Percentiles rank a stretch among this genome's conserved stretches.
Evolutionary conservation across 2,888 invertebrate genomes (phyloP).

Genomic region (Diogma glabrata): DNA sequence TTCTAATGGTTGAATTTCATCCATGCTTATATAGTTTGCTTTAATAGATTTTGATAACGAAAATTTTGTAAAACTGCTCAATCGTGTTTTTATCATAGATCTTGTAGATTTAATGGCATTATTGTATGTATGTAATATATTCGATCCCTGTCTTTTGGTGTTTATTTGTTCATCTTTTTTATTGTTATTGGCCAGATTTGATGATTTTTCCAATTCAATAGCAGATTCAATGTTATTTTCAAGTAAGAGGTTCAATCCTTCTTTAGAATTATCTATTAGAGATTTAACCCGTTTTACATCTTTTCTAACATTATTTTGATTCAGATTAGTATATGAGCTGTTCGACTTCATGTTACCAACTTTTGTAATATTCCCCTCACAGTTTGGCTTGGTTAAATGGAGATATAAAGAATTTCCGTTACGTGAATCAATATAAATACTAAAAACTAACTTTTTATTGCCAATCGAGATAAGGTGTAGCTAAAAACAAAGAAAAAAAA

Average conservation of each 20-base stretch:
- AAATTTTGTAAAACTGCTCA: slow-evolving; percentile 31
- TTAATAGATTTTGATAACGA: slow-evolving; percentile 19
- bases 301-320: background rate
- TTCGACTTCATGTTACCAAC: too few relatives aligned
- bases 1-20: slow-evolving; percentile 20
- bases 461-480: slow-evolving; percentile 34
- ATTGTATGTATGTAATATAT: too few relatives aligned
- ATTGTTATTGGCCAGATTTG: background rate
- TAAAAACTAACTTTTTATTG: slow-evolving; percentile 32
- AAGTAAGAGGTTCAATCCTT: too few relatives aligned
- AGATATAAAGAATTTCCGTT: slow-evolving; percentile 20
- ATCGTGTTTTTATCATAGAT: slow-evolving; percentile 26
- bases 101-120: slow-evolving; percentile 24
- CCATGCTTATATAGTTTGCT: too few relatives aligned
- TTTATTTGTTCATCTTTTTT: background rate
- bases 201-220: too few relatives aligned
- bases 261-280: background rate
- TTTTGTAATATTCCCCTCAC: background rate
- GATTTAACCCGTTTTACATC: too few relatives aligned
- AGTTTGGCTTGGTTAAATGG: slow-evolving; percentile 9
- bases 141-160: too few relatives aligned
- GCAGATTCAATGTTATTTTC: too few relatives aligned
- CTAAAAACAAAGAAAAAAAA: slow-evolving; percentile 21
- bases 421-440: slow-evolving; percentile 28
- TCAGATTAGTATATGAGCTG: background rate